Base-by-base conservation (phyloP, 2,797 vertebrate species). In the Sebastes baramenuke region DNA sequence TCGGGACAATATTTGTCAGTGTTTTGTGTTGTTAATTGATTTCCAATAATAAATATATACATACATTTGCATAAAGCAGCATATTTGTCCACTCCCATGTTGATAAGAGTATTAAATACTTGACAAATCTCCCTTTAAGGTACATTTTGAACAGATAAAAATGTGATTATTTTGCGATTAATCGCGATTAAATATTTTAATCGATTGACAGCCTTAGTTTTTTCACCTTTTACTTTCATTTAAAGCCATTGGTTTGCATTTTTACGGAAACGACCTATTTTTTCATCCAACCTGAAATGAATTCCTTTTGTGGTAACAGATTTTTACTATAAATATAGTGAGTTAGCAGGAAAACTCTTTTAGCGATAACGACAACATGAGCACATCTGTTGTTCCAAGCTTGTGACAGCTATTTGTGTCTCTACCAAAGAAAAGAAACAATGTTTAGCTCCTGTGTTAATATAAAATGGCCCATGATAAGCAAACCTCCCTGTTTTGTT, bases 381-480 rank as follows among this genome's bases (percentile, higher is more conserved):
- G 6, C 24, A 16, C 61, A 25, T 24, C 1, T 61, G 34, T 34
- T 6, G 24, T 22, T 22, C 2, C 6, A 16, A 3, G 10, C 49
- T 52, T 52, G 49, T 52, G 20, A n/a, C 27, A 49, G 20, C 5
- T 66, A 18, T 77, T 66, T 75, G 32, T 32, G 11, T 16, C 30
- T 16, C 66, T 14, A 13, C 62, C 61, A 71, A 67, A 67, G 64
- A 60, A 77, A 71, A 66, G 56, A 64, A 67, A 56, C 4, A 16
- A 4, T 60, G 3, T 25, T 70, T 11, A 2, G 6, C 66, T 60
- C 29, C 62, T 78, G 24, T 89, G 75, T 27, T 70, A 72, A 65
- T 62, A 75, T 11, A 38, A 75, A 65, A 78, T 11, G 5, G 12
- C 38, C 18, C 8, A 29, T 42, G 52, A 74, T 79, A 61, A 72